phyloP scores from a whole-genome alignment of 2,888 invertebrate genomes.

The Magallana nippona region DNA sequence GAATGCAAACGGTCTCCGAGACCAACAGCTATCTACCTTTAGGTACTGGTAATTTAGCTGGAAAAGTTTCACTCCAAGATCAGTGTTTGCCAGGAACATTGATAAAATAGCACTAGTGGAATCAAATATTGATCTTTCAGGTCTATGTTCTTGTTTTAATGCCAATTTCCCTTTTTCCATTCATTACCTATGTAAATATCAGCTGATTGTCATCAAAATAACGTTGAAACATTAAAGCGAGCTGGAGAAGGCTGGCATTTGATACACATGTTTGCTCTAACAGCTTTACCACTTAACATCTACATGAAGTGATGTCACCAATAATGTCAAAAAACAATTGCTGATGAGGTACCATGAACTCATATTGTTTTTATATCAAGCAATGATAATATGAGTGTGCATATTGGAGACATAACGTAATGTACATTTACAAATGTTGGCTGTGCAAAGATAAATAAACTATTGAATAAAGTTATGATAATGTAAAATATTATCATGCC shows the following conservation, averaged over 20 bases:
- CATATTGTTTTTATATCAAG: background rate
- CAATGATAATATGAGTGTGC: background rate
- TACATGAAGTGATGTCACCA: background rate
- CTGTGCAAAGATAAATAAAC: too few relatives aligned
- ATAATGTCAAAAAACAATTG: slow-evolving; percentile 1
- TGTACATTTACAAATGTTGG: too few relatives aligned
- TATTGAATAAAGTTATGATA: too few relatives aligned
- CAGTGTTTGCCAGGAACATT: slow-evolving; percentile 24
- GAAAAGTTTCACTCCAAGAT: background rate
- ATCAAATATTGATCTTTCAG: slow-evolving; percentile 19
- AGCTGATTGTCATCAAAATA: slow-evolving; percentile 25
- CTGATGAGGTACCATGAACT: background rate
- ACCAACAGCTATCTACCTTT: background rate
- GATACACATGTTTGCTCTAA: slow-evolving; percentile 14
- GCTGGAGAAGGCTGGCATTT: background rate
- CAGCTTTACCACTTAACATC: background rate
- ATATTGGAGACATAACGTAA: too few relatives aligned
- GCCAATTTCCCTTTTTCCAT: slow-evolving; percentile 29
- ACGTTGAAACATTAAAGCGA: slow-evolving; percentile 10
- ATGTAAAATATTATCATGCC: too few relatives aligned
- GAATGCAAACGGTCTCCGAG: background rate
- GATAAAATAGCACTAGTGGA: slow-evolving; percentile 24
- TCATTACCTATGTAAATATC: slow-evolving; percentile 17
- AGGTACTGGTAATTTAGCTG: background rate
- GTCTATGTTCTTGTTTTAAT: slow-evolving; percentile 29